These are phyloP conservation scores for Agrenia bidenticulata DNA, from an alignment of 2,888 invertebrate genomes.

Conservation along the genomic window DNA sequence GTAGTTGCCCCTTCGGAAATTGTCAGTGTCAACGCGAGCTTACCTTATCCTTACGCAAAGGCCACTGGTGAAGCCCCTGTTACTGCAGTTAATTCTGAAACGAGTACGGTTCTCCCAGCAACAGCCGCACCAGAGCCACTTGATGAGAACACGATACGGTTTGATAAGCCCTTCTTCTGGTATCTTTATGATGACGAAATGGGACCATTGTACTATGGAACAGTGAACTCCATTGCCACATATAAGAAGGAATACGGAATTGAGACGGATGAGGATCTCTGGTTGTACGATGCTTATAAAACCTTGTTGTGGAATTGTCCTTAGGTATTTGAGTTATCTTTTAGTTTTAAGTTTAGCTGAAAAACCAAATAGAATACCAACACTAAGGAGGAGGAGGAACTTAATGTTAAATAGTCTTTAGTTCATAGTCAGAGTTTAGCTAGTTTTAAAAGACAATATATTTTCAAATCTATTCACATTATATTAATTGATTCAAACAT, in stretches of 20 bases:
- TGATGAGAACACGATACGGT: constrained; percentile 33
- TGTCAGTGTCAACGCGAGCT: not conserved
- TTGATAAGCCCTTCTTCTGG: constrained; percentile 43
- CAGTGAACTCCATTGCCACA: constrained; percentile 39
- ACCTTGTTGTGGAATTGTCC: constrained; percentile 44
- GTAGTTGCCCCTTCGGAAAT: constrained; percentile 6
- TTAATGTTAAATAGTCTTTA: no score
- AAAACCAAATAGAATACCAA: no score
- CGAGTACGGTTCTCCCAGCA: constrained; percentile 23
- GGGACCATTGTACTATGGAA: constrained; percentile 39
- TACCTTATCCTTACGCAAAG: not conserved
- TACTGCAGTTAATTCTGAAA: not conserved
- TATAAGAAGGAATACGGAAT: constrained; percentile 43
- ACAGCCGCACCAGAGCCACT: constrained; percentile 18
- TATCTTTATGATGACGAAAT: constrained; percentile 41
- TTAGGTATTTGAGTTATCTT: no score
- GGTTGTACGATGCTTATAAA: constrained; percentile 46
- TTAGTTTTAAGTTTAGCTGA: no score
- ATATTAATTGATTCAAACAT: no score
- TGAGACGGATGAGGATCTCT: constrained; percentile 43
- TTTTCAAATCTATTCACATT: no score
- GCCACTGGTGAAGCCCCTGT: not conserved
- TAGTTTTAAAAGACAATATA: no score
- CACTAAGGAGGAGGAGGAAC: no score
- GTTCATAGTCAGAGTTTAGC: no score